Conservation (phyloP, 1,140 invertebrate genomes). For the Pseudomyrmex cubaensis region DNA sequence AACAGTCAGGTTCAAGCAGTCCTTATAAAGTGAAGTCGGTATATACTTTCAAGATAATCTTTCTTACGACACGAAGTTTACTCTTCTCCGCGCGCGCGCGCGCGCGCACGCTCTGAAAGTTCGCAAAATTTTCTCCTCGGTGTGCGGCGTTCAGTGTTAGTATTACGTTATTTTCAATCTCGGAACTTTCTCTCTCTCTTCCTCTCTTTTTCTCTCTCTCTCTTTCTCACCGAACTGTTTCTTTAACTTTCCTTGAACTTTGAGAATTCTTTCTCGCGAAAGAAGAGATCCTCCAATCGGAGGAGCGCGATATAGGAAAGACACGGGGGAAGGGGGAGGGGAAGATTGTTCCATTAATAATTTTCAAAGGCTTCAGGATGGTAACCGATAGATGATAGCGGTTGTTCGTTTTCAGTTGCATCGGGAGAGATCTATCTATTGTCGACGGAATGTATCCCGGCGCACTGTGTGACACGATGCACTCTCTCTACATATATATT, state of each 20-base stretch:
- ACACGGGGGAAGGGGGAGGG: no score
- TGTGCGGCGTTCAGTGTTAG: neutral
- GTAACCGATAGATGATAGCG: neutral
- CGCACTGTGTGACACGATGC: no score
- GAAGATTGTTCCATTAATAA: constrained; percentile 3
- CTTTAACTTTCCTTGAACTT: constrained; percentile 1
- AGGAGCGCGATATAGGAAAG: no score
- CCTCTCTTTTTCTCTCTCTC: no score
- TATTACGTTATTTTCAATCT: constrained; percentile 29
- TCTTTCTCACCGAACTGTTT: neutral
- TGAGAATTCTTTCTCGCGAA: constrained; percentile 1
- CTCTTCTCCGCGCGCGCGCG: neutral
- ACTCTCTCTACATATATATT: constrained; percentile 11
- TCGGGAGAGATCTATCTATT: constrained; percentile 9
- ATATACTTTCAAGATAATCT: constrained; percentile 34
- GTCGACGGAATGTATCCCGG: constrained; percentile 31
- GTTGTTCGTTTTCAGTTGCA: constrained; percentile 18
- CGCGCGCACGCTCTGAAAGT: constrained; percentile 15
- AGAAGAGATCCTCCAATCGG: neutral
- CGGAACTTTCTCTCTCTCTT: neutral
- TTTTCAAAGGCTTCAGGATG: neutral
- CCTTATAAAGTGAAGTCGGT: constrained; percentile 32
- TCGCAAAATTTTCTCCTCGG: constrained; percentile 4
- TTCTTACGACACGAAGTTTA: constrained; percentile 33
- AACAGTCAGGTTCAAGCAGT: constrained; percentile 35